A percentile compares a stretch with the other conserved stretches of the same genome.
phyloP scores from a whole-genome alignment of 2,113 vertebrate genomes.

The Bubo bubo region DNA sequence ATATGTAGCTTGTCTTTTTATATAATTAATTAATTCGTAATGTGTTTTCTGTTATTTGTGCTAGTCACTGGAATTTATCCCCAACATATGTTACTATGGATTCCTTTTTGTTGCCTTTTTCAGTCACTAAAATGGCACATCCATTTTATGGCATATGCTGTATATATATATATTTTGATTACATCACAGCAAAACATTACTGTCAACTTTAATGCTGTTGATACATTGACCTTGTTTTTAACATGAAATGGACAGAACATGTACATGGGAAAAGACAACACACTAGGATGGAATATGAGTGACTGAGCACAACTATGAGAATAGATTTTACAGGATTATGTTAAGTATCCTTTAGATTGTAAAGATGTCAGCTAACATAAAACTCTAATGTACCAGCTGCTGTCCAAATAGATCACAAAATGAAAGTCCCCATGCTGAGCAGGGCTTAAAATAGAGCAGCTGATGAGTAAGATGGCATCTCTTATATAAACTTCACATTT shows the following conservation, averaged over 20 bases:
- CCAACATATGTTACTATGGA: slow-evolving; percentile 25
- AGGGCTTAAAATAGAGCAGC: slow-evolving; percentile 48
- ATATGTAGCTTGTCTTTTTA: background rate
- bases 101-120: slow-evolving; percentile 33
- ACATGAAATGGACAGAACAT: background rate
- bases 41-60: background rate
- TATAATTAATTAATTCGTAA: background rate
- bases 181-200: background rate
- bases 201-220: background rate
- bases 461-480: slow-evolving; percentile 43
- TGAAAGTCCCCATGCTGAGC: background rate
- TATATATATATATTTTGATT: background rate
- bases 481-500: slow-evolving; percentile 44
- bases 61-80: background rate
- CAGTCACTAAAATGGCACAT: slow-evolving; percentile 28
- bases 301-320: background rate
- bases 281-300: background rate
- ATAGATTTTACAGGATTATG: slow-evolving; percentile 7
- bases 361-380: slow-evolving; percentile 19
- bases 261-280: background rate
- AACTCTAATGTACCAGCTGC: slow-evolving; percentile 37
- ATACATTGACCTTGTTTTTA: background rate
- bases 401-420: slow-evolving; percentile 55
- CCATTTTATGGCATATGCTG: background rate
- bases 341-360: background rate